Percentiles rank a stretch among this genome's conserved stretches.
These are phyloP conservation scores for Aptenodytes patagonicus DNA, from an alignment of 2,113 vertebrate species.

Conservation along the genomic window DNA sequence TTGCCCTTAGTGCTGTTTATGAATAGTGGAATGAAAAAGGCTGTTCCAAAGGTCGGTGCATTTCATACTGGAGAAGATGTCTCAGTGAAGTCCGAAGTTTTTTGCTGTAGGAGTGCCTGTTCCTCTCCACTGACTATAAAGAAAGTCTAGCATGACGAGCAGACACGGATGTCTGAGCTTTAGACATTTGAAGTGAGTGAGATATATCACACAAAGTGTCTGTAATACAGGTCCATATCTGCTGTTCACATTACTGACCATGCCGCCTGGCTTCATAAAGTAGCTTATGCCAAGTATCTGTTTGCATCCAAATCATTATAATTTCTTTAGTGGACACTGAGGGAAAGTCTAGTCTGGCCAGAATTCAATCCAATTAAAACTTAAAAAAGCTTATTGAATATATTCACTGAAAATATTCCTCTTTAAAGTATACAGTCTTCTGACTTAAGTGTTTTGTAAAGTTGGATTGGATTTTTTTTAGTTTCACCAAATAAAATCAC, in stretches of 20 bases:
- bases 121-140: background rate
- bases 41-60: background rate
- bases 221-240: background rate
- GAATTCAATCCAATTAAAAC: background rate
- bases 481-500: background rate
- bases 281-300: background rate
- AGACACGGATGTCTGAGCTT: background rate
- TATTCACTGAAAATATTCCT: background rate
- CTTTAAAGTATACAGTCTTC: background rate
- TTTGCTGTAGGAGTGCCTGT: background rate
- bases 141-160: background rate
- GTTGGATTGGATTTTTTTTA: background rate
- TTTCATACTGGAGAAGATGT: background rate
- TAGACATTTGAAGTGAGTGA: background rate
- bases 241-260: background rate
- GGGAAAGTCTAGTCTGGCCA: background rate
- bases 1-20: background rate
- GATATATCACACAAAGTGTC: background rate
- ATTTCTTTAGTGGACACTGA: background rate
- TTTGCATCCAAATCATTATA: background rate
- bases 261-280: background rate
- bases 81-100: background rate
- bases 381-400: background rate
- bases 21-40: background rate
- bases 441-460: background rate